Percentiles rank a stretch among this genome's conserved stretches.
phyloP scores from a whole-genome alignment of 1,140 invertebrate genomes.

The Drosophila arizonae region DNA sequence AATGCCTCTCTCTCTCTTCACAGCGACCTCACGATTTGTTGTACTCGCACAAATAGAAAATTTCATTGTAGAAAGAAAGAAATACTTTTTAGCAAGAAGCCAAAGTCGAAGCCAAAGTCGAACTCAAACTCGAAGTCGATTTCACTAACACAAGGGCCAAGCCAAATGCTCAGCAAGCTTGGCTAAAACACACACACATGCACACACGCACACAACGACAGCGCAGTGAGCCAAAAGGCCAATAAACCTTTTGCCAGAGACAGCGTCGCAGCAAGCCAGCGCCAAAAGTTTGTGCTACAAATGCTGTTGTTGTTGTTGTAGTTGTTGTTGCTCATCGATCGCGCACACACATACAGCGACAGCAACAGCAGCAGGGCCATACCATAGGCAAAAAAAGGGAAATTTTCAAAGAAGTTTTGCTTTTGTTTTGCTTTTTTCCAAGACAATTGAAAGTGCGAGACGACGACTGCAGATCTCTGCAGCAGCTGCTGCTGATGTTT shows the following conservation, averaged over 20 bases:
- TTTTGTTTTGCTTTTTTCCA: conserved; percentile 25
- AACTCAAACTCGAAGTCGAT: conserved; percentile 34
- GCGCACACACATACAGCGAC: conserved; percentile 29
- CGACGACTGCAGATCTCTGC: conserved; percentile 22
- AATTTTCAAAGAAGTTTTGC: conserved; percentile 48
- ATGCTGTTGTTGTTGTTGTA: conserved; percentile 22
- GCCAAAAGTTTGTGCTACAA: conserved; percentile 38
- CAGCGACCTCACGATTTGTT: conserved; percentile 13
- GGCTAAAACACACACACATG: conserved; percentile 52
- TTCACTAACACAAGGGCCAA: conserved; percentile 70
- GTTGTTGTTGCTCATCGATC: conserved; percentile 69
- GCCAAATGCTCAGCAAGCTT: conserved; percentile 54
- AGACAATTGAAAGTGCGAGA: conserved; percentile 71
- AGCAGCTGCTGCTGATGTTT: conserved; percentile 15
- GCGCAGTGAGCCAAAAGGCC: conserved; percentile 70
- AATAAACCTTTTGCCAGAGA: conserved; percentile 70
- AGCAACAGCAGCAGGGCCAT: background rate
- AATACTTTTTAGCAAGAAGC: conserved; percentile 68
- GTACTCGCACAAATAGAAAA: conserved; percentile 70
- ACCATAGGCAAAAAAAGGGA: conserved; percentile 63
- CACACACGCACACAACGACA: conserved; percentile 24
- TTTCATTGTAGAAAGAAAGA: conserved; percentile 59
- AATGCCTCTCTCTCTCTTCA: background rate
- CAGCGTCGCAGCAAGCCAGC: conserved; percentile 36
- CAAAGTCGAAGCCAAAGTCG: conserved; percentile 35